Percentiles rank a stretch among this genome's conserved stretches.
phyloP scores from a whole-genome alignment of 1,140 invertebrate genomes.

The Drosophila murphyi region DNA sequence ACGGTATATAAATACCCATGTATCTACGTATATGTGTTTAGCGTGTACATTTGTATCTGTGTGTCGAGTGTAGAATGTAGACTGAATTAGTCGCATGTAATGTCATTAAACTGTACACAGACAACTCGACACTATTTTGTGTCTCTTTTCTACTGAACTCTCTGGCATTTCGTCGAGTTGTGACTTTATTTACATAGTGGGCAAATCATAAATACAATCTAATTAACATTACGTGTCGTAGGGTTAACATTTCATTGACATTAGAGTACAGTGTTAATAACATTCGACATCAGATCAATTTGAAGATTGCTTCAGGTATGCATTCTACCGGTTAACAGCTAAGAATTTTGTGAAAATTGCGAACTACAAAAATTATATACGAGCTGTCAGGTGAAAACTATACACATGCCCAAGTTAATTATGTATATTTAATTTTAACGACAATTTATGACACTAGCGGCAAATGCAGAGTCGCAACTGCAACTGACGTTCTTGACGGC shows the following conservation, averaged over 20 bases:
- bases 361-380: background rate
- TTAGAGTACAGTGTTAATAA: too few relatives aligned
- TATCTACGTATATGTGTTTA: too few relatives aligned
- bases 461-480: slow-evolving; percentile 22
- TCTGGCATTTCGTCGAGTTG: background rate
- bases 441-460: slow-evolving; percentile 24
- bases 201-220: too few relatives aligned
- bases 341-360: background rate
- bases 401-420: slow-evolving; percentile 32
- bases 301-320: too few relatives aligned
- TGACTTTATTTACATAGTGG: too few relatives aligned
- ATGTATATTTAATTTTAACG: slow-evolving; percentile 36
- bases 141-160: background rate
- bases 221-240: too few relatives aligned
- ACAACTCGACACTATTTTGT: background rate
- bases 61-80: too few relatives aligned
- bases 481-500: background rate
- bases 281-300: too few relatives aligned
- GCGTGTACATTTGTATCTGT: too few relatives aligned
- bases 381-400: slow-evolving; percentile 11
- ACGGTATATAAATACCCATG: too few relatives aligned
- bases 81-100: slow-evolving; percentile 5
- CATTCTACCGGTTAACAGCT: too few relatives aligned
- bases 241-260: too few relatives aligned
- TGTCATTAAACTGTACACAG: slow-evolving; percentile 5